phyloP scores from a whole-genome alignment of 2,888 invertebrate genomes.

The Stenodema calcarata region DNA sequence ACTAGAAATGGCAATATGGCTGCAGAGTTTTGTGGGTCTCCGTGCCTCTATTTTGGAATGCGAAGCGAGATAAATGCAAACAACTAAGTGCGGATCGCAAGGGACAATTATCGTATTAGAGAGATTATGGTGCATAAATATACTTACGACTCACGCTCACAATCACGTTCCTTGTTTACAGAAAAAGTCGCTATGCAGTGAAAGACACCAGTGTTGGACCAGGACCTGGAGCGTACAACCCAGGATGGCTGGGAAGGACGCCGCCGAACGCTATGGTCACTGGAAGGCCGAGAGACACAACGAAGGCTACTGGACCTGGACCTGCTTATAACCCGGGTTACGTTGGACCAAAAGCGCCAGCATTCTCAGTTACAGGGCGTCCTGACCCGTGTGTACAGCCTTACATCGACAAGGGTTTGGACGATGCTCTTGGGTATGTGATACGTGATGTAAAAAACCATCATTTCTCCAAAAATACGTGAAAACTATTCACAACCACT shows the following conservation, averaged over 20 bases:
- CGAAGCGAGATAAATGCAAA: too few species aligned
- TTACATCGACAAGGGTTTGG: slow-evolving; percentile 16
- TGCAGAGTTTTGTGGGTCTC: too few species aligned
- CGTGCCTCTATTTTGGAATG: too few species aligned
- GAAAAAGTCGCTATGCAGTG: not conserved
- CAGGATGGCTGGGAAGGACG: not conserved
- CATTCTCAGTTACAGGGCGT: slow-evolving; percentile 13
- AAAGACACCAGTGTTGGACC: slow-evolving; percentile 30
- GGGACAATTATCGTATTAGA: too few species aligned
- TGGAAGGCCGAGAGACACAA: not conserved
- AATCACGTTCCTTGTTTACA: not conserved
- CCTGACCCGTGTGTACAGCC: slow-evolving; percentile 38
- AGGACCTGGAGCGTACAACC: slow-evolving; percentile 29
- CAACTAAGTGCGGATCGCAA: too few species aligned
- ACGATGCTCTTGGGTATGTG: not conserved
- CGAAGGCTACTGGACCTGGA: slow-evolving; percentile 11
- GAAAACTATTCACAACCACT: too few species aligned
- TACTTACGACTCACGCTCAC: too few species aligned
- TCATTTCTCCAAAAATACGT: too few species aligned
- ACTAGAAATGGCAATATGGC: too few species aligned
- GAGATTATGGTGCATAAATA: too few species aligned
- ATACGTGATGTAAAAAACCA: too few species aligned
- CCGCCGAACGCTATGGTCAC: slow-evolving; percentile 25
- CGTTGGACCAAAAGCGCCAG: slow-evolving; percentile 12
- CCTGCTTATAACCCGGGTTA: slow-evolving; percentile 29